phyloP scores from a whole-genome alignment of 2,113 vertebrate genomes.

The Mohoua ochrocephala region DNA sequence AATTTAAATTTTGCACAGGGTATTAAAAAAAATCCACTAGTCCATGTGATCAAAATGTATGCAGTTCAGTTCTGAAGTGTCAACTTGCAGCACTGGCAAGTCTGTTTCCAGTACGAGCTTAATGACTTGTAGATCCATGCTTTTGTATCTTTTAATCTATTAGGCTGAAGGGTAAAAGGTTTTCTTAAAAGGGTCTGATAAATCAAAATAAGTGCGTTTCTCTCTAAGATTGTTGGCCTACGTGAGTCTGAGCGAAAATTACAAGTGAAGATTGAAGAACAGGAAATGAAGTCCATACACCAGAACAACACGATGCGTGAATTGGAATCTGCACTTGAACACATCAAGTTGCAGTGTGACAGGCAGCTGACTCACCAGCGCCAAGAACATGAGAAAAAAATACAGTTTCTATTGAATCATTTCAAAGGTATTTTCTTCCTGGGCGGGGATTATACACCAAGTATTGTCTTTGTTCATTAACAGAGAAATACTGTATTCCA shows the following conservation, averaged over 20 bases:
- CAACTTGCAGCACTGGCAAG: neutral
- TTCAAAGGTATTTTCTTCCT: constrained; percentile 75
- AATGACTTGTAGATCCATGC: neutral
- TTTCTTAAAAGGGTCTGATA: neutral
- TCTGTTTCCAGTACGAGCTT: neutral
- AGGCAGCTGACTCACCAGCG: constrained; percentile 80
- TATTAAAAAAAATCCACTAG: neutral
- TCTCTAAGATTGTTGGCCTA: constrained; percentile 81
- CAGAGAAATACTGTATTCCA: neutral
- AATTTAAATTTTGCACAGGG: neutral
- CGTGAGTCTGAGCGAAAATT: constrained; percentile 76
- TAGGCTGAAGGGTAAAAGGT: neutral
- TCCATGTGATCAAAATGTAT: neutral
- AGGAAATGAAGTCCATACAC: constrained; percentile 76
- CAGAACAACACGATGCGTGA: constrained; percentile 66
- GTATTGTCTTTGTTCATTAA: neutral
- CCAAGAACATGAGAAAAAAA: constrained; percentile 81
- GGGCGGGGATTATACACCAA: neutral
- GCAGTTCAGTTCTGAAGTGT: neutral
- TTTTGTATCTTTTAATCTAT: neutral
- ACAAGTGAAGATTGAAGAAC: constrained; percentile 77
- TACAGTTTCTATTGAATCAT: constrained; percentile 78
- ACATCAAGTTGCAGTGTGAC: constrained; percentile 78
- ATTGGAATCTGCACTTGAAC: constrained; percentile 78
- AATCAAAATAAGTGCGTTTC: neutral